Evolutionary conservation across 2,888 invertebrate genomes (phyloP).

Genomic region (Ormyrus thymus): DNA sequence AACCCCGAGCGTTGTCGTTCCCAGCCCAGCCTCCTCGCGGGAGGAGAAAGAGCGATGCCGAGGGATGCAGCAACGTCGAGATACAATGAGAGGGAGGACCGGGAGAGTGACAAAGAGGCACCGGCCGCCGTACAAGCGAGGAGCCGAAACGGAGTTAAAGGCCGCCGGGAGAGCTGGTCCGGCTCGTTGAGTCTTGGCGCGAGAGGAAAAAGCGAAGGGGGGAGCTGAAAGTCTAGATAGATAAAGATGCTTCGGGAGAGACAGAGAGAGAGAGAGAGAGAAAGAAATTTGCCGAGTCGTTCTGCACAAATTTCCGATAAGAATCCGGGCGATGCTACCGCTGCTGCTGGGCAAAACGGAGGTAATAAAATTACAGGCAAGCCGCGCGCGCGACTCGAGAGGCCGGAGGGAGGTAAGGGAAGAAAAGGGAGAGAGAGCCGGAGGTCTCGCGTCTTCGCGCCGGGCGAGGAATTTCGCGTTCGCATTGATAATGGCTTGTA

Average conservation of each 20-base stretch:
- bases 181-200: conserved; percentile 22
- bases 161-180: neutral
- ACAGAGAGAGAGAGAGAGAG: conserved; percentile 22
- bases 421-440: conserved; percentile 1
- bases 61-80: neutral
- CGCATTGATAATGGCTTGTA: conserved; percentile 67
- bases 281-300: conserved; percentile 49
- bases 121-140: conserved; percentile 30
- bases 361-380: conserved; percentile 68
- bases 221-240: conserved; percentile 3
- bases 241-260: conserved; percentile 33
- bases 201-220: neutral
- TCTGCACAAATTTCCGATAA: conserved; percentile 69
- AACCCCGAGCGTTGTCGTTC: conserved; percentile 35
- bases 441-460: neutral
- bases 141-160: conserved; percentile 8
- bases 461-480: conserved; percentile 58
- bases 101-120: conserved; percentile 37
- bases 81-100: conserved; percentile 25
- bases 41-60: conserved; percentile 1
- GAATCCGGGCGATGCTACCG: conserved; percentile 60
- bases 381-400: conserved; percentile 39
- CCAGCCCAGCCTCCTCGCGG: conserved; percentile 17
- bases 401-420: conserved; percentile 2
- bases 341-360: conserved; percentile 58